These are phyloP conservation scores for Brachionus rotundiformis DNA, from an alignment of 1,140 invertebrate species.

Conservation along the genomic window DNA sequence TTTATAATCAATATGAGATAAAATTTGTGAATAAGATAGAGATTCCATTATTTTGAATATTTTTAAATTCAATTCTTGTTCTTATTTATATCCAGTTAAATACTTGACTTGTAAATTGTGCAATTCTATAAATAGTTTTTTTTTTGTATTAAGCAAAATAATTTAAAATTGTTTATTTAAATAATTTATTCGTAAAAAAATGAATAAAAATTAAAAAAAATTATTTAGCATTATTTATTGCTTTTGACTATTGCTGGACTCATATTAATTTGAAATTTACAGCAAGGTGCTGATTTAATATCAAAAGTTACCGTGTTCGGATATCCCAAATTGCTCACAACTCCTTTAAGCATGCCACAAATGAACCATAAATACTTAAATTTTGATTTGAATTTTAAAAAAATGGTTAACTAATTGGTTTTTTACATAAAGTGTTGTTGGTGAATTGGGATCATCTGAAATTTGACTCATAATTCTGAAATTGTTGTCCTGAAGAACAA, in stretches of 20 bases:
- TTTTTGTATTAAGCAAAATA: background rate
- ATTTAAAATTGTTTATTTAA: background rate
- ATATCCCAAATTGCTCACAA: slow-evolving; percentile 31
- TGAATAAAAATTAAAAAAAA: background rate
- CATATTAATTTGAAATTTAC: slow-evolving; percentile 50
- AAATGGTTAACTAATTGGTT: too few relatives aligned
- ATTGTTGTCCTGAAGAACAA: slow-evolving; percentile 48
- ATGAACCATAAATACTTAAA: slow-evolving; percentile 15
- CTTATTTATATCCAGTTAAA: too few relatives aligned
- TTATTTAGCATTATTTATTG: background rate
- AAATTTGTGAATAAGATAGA: too few relatives aligned
- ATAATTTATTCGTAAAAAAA: slow-evolving; percentile 8
- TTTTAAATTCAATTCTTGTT: too few relatives aligned
- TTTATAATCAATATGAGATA: too few relatives aligned
- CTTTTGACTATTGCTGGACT: background rate
- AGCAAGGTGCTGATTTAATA: slow-evolving; percentile 1
- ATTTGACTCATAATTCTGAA: slow-evolving; percentile 36
- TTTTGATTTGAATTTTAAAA: too few relatives aligned
- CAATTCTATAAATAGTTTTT: background rate
- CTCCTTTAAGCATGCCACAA: slow-evolving; percentile 24
- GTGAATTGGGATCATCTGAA: background rate
- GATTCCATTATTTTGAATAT: too few relatives aligned
- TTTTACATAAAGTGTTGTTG: slow-evolving; percentile 1
- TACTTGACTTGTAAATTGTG: too few relatives aligned
- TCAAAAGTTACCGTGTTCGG: background rate